A percentile compares a stretch with the other conserved stretches of the same genome.
Evolutionary conservation across 1,140 invertebrate species (phyloP).

Genomic region (Telenomus remus): DNA sequence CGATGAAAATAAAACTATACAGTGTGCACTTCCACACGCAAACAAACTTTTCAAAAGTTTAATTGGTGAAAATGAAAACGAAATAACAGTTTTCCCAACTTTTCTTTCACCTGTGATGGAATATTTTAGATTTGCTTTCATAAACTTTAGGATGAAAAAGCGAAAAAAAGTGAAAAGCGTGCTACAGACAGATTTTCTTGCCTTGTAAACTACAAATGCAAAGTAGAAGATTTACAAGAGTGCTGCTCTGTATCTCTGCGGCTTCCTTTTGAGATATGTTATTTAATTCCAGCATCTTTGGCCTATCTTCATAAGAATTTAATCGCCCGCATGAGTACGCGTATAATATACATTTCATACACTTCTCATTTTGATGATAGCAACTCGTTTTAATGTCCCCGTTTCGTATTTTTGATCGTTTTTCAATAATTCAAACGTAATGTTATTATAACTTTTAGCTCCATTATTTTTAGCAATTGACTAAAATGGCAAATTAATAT

Average conservation of each 20-base stretch:
- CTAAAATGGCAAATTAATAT: slow-evolving; percentile 15
- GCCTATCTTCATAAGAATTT: slow-evolving; percentile 9
- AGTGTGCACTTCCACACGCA: too few species aligned
- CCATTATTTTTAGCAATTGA: slow-evolving; percentile 17
- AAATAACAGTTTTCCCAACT: too few species aligned
- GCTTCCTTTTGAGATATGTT: slow-evolving; percentile 3
- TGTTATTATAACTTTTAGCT: slow-evolving; percentile 24
- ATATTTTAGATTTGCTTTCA: not conserved
- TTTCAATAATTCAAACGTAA: too few species aligned
- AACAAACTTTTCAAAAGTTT: too few species aligned
- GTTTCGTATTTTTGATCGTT: too few species aligned
- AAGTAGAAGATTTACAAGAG: not conserved
- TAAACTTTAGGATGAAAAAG: not conserved
- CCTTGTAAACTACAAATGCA: not conserved
- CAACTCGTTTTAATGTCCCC: too few species aligned
- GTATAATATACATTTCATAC: slow-evolving; percentile 22
- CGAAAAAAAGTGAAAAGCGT: not conserved
- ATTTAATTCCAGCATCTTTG: slow-evolving; percentile 5
- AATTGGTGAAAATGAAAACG: too few species aligned
- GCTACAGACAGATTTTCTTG: not conserved
- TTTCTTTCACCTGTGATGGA: too few species aligned
- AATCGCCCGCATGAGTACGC: slow-evolving; percentile 1
- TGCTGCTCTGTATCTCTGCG: slow-evolving; percentile 1
- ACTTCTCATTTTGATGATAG: slow-evolving; percentile 18
- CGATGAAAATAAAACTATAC: too few species aligned